phyloP scores from a whole-genome alignment of 2,888 invertebrate genomes.

The Omphaloscelis lunosa region DNA sequence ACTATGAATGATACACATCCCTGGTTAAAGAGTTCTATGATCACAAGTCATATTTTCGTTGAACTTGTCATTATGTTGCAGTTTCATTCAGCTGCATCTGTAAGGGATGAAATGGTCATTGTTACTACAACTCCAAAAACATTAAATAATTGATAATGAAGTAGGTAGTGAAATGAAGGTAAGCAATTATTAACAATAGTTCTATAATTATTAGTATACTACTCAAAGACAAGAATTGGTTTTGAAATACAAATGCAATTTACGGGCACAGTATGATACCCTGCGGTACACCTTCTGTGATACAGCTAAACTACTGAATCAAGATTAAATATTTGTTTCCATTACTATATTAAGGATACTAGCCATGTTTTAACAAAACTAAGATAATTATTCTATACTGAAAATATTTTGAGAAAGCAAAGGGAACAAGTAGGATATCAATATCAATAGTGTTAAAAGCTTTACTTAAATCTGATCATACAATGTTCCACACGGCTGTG shows the following conservation, averaged over 20 bases:
- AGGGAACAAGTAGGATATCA: neutral
- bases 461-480: neutral
- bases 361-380: neutral
- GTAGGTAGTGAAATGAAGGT: too few species aligned
- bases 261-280: neutral
- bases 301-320: neutral
- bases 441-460: constrained; percentile 12
- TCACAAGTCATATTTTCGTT: neutral
- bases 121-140: too few species aligned
- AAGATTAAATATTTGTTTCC: neutral
- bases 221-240: neutral
- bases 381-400: neutral
- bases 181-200: too few species aligned
- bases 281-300: neutral
- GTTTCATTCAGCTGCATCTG: too few species aligned
- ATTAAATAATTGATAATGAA: too few species aligned
- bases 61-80: too few species aligned
- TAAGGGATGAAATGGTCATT: too few species aligned
- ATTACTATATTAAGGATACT: neutral
- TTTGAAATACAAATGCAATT: constrained; percentile 8
- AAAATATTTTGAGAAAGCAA: neutral
- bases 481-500: neutral
- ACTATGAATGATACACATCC: too few species aligned
- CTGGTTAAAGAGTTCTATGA: neutral
- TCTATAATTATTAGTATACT: too few species aligned